Conservation (phyloP, 2,888 invertebrate genomes). For the Troilus luridus region DNA sequence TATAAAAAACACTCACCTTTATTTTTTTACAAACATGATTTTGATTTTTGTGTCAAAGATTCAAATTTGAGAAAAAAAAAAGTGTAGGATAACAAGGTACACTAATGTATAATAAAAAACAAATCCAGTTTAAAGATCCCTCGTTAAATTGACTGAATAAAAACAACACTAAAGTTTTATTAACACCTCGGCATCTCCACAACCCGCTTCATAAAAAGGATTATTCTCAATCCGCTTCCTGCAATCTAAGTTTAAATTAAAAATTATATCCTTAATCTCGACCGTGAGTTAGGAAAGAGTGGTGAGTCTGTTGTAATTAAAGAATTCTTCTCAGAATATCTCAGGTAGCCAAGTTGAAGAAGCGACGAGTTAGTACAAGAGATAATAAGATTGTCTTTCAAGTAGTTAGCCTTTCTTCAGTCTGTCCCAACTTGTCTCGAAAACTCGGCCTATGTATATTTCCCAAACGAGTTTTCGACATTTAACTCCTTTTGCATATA, state of each 20-base stretch:
- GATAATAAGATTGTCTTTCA: background rate
- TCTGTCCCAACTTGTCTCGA: background rate
- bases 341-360: background rate
- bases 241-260: constrained; percentile 24
- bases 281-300: background rate
- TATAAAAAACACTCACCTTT: too few relatives aligned
- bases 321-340: background rate
- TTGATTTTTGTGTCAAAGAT: too few relatives aligned
- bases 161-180: constrained; percentile 25
- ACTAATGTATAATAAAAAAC: background rate
- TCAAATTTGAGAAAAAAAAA: too few relatives aligned
- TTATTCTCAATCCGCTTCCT: background rate
- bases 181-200: background rate
- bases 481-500: background rate
- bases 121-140: background rate
- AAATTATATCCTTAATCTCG: constrained; percentile 8
- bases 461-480: background rate
- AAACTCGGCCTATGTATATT: background rate
- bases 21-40: too few relatives aligned
- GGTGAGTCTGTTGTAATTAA: background rate
- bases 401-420: constrained; percentile 14
- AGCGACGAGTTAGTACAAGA: background rate
- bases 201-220: background rate
- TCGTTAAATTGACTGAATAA: background rate
- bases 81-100: background rate